phyloP scores from a whole-genome alignment of 2,888 invertebrate species.

The Ophion slaviceki region DNA sequence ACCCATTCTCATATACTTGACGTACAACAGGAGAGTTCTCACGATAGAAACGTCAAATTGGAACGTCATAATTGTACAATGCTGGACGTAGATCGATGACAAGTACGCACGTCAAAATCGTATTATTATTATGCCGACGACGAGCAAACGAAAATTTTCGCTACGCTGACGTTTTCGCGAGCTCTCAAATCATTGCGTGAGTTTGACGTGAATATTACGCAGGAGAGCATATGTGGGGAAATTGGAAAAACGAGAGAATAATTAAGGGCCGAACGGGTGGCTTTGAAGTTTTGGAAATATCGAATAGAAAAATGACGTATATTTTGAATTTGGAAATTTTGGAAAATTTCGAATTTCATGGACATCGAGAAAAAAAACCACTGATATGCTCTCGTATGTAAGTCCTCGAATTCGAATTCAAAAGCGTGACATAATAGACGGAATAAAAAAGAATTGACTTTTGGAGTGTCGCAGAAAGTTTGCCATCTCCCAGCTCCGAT shows the following conservation, averaged over 20 bases:
- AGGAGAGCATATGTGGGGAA: background rate
- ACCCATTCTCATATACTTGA: background rate
- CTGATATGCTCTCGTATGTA: too few species aligned
- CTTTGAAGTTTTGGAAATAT: background rate
- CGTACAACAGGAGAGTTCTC: background rate
- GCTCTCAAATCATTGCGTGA: background rate
- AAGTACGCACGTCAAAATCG: background rate
- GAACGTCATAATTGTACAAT: slow-evolving; percentile 34
- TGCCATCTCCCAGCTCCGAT: slow-evolving; percentile 20
- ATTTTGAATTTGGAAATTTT: too few species aligned
- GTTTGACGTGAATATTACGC: slow-evolving; percentile 5
- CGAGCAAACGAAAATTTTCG: slow-evolving; percentile 30
- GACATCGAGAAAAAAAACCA: too few species aligned
- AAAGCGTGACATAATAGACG: background rate
- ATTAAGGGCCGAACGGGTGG: background rate
- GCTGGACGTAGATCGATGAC: slow-evolving; percentile 38
- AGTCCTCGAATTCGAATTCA: background rate
- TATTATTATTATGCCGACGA: background rate
- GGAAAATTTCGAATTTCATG: too few species aligned
- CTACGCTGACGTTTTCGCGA: background rate
- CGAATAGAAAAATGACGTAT: too few species aligned
- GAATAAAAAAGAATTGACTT: background rate
- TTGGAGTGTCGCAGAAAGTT: background rate
- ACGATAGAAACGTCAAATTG: slow-evolving; percentile 3
- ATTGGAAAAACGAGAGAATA: background rate